Conservation (phyloP, 2,797 vertebrate genomes). For the Sebastes taczanowskii region DNA sequence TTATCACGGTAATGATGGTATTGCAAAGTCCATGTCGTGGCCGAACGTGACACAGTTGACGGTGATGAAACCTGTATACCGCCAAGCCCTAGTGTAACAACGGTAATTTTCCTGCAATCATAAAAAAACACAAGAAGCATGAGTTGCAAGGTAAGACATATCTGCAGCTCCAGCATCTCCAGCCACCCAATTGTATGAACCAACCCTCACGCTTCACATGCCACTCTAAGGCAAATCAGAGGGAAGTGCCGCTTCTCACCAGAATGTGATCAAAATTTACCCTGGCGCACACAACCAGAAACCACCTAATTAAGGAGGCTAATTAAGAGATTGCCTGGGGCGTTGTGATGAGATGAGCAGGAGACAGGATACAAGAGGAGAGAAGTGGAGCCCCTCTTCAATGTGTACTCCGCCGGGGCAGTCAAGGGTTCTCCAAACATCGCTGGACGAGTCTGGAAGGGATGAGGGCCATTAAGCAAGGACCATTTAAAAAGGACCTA, state of each 20-base stretch:
- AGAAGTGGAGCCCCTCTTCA: slow-evolving; percentile 57
- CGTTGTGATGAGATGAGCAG: slow-evolving; percentile 51
- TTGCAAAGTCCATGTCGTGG: too few species aligned
- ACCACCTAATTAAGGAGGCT: slow-evolving; percentile 74
- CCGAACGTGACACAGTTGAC: too few species aligned
- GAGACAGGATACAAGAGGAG: slow-evolving; percentile 55
- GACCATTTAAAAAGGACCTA: slow-evolving; percentile 54
- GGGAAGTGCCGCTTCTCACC: slow-evolving; percentile 24
- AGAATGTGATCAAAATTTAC: slow-evolving; percentile 70
- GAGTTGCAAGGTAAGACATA: not conserved
- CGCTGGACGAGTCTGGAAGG: slow-evolving; percentile 35
- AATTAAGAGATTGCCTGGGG: slow-evolving; percentile 75
- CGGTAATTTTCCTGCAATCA: not conserved
- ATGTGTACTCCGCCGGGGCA: slow-evolving; percentile 29
- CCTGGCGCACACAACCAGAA: slow-evolving; percentile 57
- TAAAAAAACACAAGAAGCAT: not conserved
- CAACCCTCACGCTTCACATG: not conserved
- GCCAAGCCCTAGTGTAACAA: not conserved
- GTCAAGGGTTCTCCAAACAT: slow-evolving; percentile 75
- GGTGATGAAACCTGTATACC: too few species aligned
- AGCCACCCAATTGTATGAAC: not conserved
- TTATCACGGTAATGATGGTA: too few species aligned
- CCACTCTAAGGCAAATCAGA: slow-evolving; percentile 35
- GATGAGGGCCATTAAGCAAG: slow-evolving; percentile 65
- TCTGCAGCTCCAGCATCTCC: not conserved